Evolutionary conservation across 1,140 invertebrate genomes (phyloP).

Genomic region (Sycobia sp.): DNA sequence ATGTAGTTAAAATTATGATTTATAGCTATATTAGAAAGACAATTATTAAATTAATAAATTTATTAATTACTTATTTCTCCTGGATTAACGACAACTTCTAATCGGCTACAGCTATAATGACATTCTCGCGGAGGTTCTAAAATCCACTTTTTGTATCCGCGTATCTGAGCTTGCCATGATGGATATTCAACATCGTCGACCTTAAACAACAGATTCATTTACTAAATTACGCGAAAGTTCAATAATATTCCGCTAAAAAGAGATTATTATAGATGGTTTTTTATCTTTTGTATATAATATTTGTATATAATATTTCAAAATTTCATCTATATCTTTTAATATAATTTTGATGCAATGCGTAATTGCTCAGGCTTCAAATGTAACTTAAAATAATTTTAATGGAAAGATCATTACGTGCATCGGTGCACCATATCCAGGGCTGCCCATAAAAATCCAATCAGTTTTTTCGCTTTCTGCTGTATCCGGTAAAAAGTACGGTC

Average conservation of each 20-base stretch:
- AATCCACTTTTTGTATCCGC: slow-evolving; percentile 83
- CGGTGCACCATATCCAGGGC: slow-evolving; percentile 87
- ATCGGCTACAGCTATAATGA: slow-evolving; percentile 71
- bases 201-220: slow-evolving; percentile 62
- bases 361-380: too few relatives aligned
- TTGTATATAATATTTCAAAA: too few relatives aligned
- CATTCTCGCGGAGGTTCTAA: slow-evolving; percentile 90
- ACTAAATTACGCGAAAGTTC: neutral
- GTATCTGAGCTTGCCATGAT: slow-evolving; percentile 94
- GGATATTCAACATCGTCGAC: slow-evolving; percentile 89
- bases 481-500: slow-evolving; percentile 87
- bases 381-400: neutral
- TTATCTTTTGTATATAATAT: too few relatives aligned
- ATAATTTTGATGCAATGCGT: too few relatives aligned
- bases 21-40: too few relatives aligned
- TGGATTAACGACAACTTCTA: slow-evolving; percentile 76
- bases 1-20: neutral
- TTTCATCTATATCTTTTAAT: too few relatives aligned
- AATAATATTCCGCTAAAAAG: neutral
- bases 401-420: slow-evolving; percentile 80
- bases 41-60: too few relatives aligned
- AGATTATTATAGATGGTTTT: too few relatives aligned
- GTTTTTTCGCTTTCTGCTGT: slow-evolving; percentile 82
- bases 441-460: slow-evolving; percentile 97
- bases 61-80: slow-evolving; percentile 88